A percentile compares a stretch with the other conserved stretches of the same genome.
Evolutionary conservation across 1,140 invertebrate species (phyloP).

Genomic region (Watersipora subatra): DNA sequence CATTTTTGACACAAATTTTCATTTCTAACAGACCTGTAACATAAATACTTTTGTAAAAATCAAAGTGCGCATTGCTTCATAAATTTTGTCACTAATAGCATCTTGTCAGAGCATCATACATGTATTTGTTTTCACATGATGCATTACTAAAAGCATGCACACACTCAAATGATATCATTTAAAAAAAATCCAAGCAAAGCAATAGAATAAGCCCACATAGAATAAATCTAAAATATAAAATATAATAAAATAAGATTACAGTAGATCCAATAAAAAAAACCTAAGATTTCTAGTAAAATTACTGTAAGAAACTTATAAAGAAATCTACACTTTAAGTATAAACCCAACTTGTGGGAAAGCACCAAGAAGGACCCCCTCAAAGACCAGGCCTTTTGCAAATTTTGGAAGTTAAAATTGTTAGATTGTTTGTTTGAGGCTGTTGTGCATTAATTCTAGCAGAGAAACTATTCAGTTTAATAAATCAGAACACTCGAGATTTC

Average conservation of each 20-base stretch:
- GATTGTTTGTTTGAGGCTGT: too few relatives aligned
- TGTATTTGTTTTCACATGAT: background rate
- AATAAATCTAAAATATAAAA: too few relatives aligned
- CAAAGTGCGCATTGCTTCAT: background rate
- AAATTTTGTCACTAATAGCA: background rate
- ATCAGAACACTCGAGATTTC: too few relatives aligned
- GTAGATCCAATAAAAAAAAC: background rate
- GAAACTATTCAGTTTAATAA: too few relatives aligned
- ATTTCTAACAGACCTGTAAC: background rate
- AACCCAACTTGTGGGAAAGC: too few relatives aligned
- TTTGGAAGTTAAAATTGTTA: too few relatives aligned
- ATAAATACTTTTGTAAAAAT: background rate
- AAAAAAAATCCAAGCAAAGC: background rate
- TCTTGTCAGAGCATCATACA: background rate
- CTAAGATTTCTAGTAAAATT: background rate
- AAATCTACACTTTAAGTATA: too few relatives aligned
- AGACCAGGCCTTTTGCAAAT: too few relatives aligned
- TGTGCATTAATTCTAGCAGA: too few relatives aligned
- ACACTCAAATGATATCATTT: background rate
- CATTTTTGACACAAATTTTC: background rate
- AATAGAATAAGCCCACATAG: too few relatives aligned
- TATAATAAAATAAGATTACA: background rate
- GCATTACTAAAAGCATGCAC: background rate
- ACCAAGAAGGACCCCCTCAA: too few relatives aligned
- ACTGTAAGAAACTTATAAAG: too few relatives aligned